A percentile compares a stretch with the other conserved stretches of the same genome.
phyloP scores from a whole-genome alignment of 2,113 vertebrate species.

The Prietella phreatophila region DNA sequence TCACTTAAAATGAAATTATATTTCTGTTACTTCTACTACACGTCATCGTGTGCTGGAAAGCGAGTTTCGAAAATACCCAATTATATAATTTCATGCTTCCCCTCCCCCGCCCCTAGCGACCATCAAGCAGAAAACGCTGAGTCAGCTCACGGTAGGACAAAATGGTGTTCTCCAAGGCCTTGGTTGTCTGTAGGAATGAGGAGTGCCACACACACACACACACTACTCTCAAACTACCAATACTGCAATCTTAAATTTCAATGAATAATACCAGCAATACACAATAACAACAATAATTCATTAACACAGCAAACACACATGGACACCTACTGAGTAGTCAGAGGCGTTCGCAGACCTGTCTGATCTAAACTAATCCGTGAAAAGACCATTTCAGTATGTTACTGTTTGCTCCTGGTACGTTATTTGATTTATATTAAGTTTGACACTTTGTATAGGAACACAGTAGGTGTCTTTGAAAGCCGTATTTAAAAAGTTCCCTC shows the following conservation, averaged over 20 bases:
- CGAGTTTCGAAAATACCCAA: neutral
- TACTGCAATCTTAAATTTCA: neutral
- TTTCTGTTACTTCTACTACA: neutral
- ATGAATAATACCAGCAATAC: neutral
- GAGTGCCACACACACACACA: neutral
- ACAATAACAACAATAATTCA: neutral
- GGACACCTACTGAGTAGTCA: neutral
- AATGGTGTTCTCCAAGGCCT: too few relatives aligned
- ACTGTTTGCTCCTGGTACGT: neutral
- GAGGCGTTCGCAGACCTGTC: neutral
- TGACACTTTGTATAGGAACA: neutral
- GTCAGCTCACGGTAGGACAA: neutral
- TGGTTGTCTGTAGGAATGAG: neutral
- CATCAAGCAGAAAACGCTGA: neutral
- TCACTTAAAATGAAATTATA: neutral
- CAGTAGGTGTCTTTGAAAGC: conserved; percentile 6
- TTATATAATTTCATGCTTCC: neutral
- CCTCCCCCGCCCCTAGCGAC: neutral
- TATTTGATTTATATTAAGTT: neutral
- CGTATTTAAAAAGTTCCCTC: neutral
- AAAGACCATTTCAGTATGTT: neutral
- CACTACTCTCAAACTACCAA: neutral
- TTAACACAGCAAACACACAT: neutral
- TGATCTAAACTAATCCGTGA: neutral
- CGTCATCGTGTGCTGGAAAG: neutral